phyloP scores from a whole-genome alignment of 1,140 invertebrate genomes.

The Papilio polytes region DNA sequence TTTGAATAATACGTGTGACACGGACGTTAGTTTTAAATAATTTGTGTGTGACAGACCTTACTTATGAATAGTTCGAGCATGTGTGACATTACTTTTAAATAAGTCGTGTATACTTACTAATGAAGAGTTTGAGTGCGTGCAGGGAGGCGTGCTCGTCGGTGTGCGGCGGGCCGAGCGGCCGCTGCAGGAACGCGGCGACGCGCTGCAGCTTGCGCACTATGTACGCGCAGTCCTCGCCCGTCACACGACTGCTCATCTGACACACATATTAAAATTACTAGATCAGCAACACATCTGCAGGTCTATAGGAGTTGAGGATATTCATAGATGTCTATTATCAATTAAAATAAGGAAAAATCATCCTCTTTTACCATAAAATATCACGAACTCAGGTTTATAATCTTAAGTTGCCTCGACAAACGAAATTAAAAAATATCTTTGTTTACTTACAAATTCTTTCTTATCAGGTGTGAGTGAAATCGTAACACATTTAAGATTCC shows the following conservation, averaged over 20 bases:
- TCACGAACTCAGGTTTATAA: too few species aligned
- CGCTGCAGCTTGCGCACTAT: constrained; percentile 82
- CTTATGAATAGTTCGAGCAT: constrained; percentile 48
- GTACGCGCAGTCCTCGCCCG: constrained; percentile 78
- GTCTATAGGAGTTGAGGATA: too few species aligned
- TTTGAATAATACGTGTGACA: constrained; percentile 47
- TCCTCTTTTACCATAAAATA: too few species aligned
- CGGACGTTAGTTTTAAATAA: neutral
- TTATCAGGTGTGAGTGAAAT: constrained; percentile 84
- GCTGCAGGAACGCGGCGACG: constrained; percentile 77
- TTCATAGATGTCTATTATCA: too few species aligned
- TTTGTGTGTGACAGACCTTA: constrained; percentile 37
- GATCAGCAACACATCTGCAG: neutral
- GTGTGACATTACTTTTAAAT: neutral
- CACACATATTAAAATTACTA: constrained; percentile 39
- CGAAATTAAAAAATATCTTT: constrained; percentile 17
- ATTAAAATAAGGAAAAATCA: too few species aligned
- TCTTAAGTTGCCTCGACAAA: too few species aligned
- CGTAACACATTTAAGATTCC: constrained; percentile 90
- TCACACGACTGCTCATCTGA: constrained; percentile 81
- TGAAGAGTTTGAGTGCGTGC: constrained; percentile 69
- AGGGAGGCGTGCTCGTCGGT: constrained; percentile 71
- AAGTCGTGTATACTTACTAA: constrained; percentile 46
- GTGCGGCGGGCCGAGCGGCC: constrained; percentile 65
- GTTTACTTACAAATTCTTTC: constrained; percentile 85